These are phyloP conservation scores for Proctacanthus coquilletti DNA, from an alignment of 1,140 invertebrate species.

Conservation along the genomic window DNA sequence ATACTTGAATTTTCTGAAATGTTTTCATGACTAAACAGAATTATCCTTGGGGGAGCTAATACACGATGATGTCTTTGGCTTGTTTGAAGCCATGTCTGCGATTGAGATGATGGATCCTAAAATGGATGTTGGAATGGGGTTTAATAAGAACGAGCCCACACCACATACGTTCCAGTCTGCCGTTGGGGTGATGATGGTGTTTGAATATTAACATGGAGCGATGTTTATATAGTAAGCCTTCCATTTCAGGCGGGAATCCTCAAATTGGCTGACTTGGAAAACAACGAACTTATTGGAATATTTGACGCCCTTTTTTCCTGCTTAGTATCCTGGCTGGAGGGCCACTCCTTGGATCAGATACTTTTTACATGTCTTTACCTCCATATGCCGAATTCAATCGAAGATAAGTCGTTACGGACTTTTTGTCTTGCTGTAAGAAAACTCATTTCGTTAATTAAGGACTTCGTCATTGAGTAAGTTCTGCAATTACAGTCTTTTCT, in stretches of 20 bases:
- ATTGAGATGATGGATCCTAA: conserved; percentile 99
- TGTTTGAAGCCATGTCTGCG: conserved; percentile 98
- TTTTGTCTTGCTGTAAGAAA: conserved; percentile 83
- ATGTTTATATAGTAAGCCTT: not conserved
- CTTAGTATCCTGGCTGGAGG: conserved; percentile 88
- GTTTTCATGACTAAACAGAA: conserved; percentile 39
- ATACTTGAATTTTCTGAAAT: not conserved
- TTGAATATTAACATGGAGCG: not conserved
- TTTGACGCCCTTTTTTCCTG: conserved; percentile 88
- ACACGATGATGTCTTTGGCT: conserved; percentile 80
- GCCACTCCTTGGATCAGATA: conserved; percentile 90
- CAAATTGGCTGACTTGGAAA: conserved; percentile 60
- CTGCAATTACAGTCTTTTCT: conserved; percentile 2
- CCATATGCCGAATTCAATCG: conserved; percentile 74
- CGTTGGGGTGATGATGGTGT: conserved; percentile 42
- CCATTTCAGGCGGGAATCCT: conserved; percentile 51
- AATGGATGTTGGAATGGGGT: conserved; percentile 98
- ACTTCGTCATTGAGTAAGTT: conserved; percentile 67
- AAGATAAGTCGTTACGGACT: conserved; percentile 67
- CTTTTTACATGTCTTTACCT: conserved; percentile 94
- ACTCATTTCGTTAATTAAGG: conserved; percentile 77
- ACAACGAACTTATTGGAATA: conserved; percentile 65
- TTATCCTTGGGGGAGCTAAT: conserved; percentile 74
- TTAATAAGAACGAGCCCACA: conserved; percentile 71
- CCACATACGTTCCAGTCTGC: conserved; percentile 80